Percentiles rank a stretch among this genome's conserved stretches.
phyloP scores from a whole-genome alignment of 2,797 vertebrate genomes.

The Pyrocephalus nanus region DNA sequence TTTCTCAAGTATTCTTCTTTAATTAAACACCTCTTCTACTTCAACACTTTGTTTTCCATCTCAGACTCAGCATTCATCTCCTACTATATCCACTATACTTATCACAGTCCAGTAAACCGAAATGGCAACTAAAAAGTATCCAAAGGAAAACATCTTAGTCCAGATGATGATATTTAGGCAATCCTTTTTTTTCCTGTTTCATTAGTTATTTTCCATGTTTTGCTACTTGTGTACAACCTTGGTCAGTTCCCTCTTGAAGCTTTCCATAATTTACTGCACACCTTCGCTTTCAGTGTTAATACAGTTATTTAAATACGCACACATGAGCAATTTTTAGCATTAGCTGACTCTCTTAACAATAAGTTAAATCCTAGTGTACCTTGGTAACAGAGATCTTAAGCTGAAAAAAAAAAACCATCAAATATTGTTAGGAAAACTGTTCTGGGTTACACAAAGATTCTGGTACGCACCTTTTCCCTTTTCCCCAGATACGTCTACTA shows the following conservation, averaged over 20 bases:
- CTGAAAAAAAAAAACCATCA: background rate
- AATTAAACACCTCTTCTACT: background rate
- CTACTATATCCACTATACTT: background rate
- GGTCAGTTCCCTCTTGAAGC: background rate
- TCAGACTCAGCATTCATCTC: background rate
- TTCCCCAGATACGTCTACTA: background rate
- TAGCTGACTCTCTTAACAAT: background rate
- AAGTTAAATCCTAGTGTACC: background rate
- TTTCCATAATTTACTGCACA: background rate
- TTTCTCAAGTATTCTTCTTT: background rate
- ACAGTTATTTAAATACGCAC: background rate
- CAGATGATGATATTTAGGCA: background rate
- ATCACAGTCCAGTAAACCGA: background rate
- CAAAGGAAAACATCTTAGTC: background rate
- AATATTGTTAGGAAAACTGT: background rate
- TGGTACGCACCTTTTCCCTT: background rate
- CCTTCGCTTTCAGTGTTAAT: background rate
- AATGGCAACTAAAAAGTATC: background rate
- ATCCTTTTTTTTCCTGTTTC: background rate
- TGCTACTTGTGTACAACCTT: background rate
- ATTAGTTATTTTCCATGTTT: background rate
- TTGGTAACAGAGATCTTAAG: background rate
- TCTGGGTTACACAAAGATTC: background rate
- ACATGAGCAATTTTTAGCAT: background rate
- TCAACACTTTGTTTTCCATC: background rate